Percentiles rank a stretch among this genome's conserved stretches.
phyloP scores from a whole-genome alignment of 2,797 vertebrate genomes.

The Ptychadena robeensis region DNA sequence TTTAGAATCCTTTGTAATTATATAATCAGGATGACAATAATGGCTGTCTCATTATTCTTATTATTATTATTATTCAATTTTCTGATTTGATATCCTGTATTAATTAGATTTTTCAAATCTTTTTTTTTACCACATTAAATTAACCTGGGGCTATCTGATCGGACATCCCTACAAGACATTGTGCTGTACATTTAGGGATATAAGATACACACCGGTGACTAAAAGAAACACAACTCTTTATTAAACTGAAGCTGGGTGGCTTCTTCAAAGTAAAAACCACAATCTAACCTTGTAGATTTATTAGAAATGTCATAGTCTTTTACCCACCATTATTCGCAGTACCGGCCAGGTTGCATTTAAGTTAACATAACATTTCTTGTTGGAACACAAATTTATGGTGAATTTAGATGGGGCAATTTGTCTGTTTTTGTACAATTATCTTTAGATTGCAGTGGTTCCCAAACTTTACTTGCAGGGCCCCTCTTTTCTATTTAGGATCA shows the following conservation, averaged over 20 bases:
- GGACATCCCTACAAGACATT: slow-evolving; percentile 6
- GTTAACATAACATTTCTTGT: too few relatives aligned
- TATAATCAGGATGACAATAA: not conserved
- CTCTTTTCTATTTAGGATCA: too few relatives aligned
- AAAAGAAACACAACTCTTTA: not conserved
- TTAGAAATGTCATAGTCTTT: too few relatives aligned
- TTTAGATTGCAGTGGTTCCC: too few relatives aligned
- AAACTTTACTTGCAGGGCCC: too few relatives aligned
- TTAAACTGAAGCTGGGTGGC: not conserved
- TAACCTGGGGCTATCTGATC: not conserved
- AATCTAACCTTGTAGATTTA: not conserved
- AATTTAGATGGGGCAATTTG: too few relatives aligned
- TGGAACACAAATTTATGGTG: too few relatives aligned
- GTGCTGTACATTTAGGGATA: not conserved
- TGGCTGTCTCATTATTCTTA: too few relatives aligned
- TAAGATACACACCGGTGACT: not conserved
- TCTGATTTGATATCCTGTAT: not conserved
- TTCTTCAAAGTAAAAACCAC: not conserved
- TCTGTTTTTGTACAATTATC: too few relatives aligned
- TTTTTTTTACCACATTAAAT: not conserved
- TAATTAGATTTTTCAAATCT: not conserved
- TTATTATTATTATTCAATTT: too few relatives aligned
- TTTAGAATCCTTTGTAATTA: not conserved
- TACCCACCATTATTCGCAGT: too few relatives aligned
- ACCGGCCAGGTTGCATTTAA: too few relatives aligned